Conservation (phyloP, 2,797 vertebrate species). For the Hyperoplus lanceolatus region DNA sequence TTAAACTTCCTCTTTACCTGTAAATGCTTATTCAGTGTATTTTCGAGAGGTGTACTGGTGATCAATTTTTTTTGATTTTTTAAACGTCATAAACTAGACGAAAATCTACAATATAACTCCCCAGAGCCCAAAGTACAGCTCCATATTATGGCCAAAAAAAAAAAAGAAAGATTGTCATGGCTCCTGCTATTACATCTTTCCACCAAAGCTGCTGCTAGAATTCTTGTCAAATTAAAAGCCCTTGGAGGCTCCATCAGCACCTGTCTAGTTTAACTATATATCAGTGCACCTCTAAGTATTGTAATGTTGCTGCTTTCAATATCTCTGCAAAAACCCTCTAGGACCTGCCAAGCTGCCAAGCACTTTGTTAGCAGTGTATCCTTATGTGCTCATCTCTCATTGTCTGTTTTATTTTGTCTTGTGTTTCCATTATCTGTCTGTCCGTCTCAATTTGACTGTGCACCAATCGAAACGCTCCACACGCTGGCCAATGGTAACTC, state of each 20-base stretch:
- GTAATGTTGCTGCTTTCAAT: constrained; percentile 14
- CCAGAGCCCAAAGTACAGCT: background rate
- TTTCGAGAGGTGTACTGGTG: constrained; percentile 43
- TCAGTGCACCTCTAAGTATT: constrained; percentile 35
- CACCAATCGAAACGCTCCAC: constrained; percentile 60
- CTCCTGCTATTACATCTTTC: too few relatives aligned
- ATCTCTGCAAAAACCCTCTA: constrained; percentile 1
- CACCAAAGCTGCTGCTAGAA: too few relatives aligned
- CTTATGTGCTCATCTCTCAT: constrained; percentile 65
- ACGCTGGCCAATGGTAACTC: constrained; percentile 61
- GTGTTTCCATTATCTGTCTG: constrained; percentile 53
- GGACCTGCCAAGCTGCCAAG: constrained; percentile 9
- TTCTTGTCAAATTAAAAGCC: too few relatives aligned
- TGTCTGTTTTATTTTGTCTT: constrained; percentile 62
- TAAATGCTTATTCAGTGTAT: background rate
- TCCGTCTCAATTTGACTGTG: constrained; percentile 64
- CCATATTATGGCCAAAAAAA: too few relatives aligned
- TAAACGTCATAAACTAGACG: background rate
- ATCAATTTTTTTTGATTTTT: background rate
- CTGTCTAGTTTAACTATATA: background rate
- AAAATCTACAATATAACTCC: background rate
- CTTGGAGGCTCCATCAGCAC: background rate
- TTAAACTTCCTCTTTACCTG: constrained; percentile 1
- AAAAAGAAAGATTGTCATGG: too few relatives aligned
- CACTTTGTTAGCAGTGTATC: constrained; percentile 34